A percentile compares a stretch with the other conserved stretches of the same genome.
These are phyloP conservation scores for Epinotia demarniana DNA, from an alignment of 2,888 invertebrate species.

Conservation along the genomic window DNA sequence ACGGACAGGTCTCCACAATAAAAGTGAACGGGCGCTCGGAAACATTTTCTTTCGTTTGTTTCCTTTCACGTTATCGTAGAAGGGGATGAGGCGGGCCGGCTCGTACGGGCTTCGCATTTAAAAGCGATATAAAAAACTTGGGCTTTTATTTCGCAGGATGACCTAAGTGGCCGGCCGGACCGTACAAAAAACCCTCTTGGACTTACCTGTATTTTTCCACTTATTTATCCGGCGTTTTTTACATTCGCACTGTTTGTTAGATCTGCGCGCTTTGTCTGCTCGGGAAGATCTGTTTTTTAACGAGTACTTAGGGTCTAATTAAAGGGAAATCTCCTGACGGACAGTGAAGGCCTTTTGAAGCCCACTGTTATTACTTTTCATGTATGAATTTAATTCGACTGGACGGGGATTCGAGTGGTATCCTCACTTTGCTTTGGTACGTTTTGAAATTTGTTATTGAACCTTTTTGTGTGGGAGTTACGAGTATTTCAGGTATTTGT, in stretches of 20 bases:
- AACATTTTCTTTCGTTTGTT: conserved; percentile 84
- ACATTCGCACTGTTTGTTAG: conserved; percentile 82
- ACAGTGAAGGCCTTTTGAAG: conserved; percentile 83
- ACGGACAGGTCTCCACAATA: conserved; percentile 77
- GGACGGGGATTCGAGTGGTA: conserved; percentile 78
- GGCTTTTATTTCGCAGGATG: conserved; percentile 83
- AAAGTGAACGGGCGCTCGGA: conserved; percentile 77
- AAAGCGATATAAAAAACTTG: conserved; percentile 83
- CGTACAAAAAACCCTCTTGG: conserved; percentile 82
- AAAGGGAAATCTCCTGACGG: conserved; percentile 82
- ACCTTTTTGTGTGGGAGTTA: conserved; percentile 64
- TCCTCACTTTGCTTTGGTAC: conserved; percentile 64
- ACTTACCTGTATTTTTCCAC: conserved; percentile 85
- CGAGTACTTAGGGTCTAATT: conserved; percentile 84
- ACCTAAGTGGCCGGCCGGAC: conserved; percentile 84
- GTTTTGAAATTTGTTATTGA: conserved; percentile 64
- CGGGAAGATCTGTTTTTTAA: conserved; percentile 83
- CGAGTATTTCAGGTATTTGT: conserved; percentile 58
- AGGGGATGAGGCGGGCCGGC: conserved; percentile 75
- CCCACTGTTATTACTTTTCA: conserved; percentile 80
- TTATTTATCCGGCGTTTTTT: conserved; percentile 83
- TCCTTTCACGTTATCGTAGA: conserved; percentile 80
- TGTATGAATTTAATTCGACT: conserved; percentile 82
- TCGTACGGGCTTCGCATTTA: conserved; percentile 82
- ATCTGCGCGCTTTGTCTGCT: conserved; percentile 79